Evolutionary conservation across 1,140 invertebrate genomes (phyloP).

Genomic region (Ceratina japonica): DNA sequence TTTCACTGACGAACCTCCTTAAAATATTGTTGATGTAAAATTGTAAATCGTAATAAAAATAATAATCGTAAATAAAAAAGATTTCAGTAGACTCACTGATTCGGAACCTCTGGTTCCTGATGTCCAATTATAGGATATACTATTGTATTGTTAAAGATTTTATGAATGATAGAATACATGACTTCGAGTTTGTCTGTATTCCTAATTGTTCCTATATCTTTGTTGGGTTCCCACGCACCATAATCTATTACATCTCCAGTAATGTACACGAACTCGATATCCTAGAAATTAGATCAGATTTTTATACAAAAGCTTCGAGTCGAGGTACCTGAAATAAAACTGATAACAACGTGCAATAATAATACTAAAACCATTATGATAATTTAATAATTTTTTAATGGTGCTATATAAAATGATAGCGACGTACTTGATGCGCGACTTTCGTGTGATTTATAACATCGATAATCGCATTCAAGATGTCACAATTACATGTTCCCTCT

Average conservation of each 20-base stretch:
- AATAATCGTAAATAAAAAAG: conserved; percentile 31
- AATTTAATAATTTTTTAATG: no score
- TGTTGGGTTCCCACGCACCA: conserved; percentile 89
- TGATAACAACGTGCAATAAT: no score
- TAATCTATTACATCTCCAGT: conserved; percentile 93
- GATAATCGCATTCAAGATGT: conserved; percentile 83
- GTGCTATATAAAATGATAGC: no score
- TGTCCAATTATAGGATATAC: conserved; percentile 91
- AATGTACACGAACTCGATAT: conserved; percentile 89
- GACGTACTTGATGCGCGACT: conserved; percentile 79
- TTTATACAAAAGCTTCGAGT: neutral
- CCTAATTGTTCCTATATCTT: no score
- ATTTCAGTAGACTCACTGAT: conserved; percentile 82
- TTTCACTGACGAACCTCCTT: no score
- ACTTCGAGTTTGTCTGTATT: no score
- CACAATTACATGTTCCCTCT: conserved; percentile 88
- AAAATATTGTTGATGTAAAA: no score
- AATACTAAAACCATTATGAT: no score
- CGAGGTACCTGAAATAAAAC: neutral
- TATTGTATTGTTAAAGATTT: conserved; percentile 83
- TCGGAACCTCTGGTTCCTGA: conserved; percentile 93
- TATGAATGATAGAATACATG: no score
- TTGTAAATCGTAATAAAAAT: neutral
- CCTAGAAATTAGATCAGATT: conserved; percentile 67
- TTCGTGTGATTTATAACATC: conserved; percentile 81